Base-by-base conservation (phyloP, 2,888 invertebrate genomes). In the Eledone cirrhosa region DNA sequence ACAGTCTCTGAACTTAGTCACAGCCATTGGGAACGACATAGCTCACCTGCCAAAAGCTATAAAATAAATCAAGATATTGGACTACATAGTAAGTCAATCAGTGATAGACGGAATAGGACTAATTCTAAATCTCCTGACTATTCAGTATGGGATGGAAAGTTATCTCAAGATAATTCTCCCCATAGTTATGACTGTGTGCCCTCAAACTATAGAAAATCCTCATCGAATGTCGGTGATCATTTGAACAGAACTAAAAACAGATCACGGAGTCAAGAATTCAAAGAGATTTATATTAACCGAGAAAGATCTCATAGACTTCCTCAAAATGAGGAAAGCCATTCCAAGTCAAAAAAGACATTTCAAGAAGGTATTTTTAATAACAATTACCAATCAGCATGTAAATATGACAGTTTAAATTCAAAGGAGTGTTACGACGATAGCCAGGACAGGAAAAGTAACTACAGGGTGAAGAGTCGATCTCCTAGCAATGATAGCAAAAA, bases 211-310 rank as follows among this genome's bases (percentile, higher is more conserved):
- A 72, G 41, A 14, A 33, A 41, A 41, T n/a, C 31, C 13, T 31
- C n/a, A 33, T 41, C 27, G 13, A 31, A 24, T 2, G 7, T 31
- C 22, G 8, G n/a, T 2, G 72, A 72, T 41, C 41, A 41, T 41
- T 29, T 5, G 27, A 72, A 72, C 22, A 72, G 33, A 8, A 41
- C 72, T 29, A 33, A n/a, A 24, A 13, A 5, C n/a, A 72, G 41
- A 72, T 41, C 72, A 14, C 72, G 31, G n/a, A 41, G n/a, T 14
- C 33, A 41, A 13, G 72, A 72, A 31, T 72, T 31, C 33, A 72
- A 72, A 14, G 72, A 72, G 31, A 72, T 72, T 41, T 72, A 72
- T 72, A 72, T 33, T 22, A 72, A 72, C 22, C 31, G 41, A 72
- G 72, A 72, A 41, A 72, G 72, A 31, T 72, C 33, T 41, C 33